Conservation (phyloP, 2,113 vertebrate genomes). For the Barbus barbus region DNA sequence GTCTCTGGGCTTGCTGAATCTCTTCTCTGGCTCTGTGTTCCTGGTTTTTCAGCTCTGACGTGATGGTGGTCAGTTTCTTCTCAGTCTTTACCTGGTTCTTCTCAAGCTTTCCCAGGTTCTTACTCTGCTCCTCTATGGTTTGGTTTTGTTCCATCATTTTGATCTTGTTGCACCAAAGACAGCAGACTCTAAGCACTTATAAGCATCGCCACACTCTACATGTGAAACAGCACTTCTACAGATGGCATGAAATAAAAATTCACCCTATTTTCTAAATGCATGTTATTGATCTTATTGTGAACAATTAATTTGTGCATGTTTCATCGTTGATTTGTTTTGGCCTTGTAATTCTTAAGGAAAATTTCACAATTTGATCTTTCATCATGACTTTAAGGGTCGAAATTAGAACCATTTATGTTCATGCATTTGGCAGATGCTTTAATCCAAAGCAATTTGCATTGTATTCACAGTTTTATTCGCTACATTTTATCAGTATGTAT, state of each 20-base stretch:
- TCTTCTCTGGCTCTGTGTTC: constrained; percentile 74
- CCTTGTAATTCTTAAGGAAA: background rate
- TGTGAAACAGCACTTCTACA: background rate
- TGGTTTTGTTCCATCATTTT: constrained; percentile 84
- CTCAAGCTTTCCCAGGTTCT: constrained; percentile 77
- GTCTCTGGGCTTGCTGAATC: constrained; percentile 67
- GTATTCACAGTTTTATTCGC: background rate
- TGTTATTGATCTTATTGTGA: too few species aligned
- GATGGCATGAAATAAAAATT: background rate
- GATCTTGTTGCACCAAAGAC: constrained; percentile 75
- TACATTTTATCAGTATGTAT: background rate
- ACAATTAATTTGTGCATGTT: background rate
- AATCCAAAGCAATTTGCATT: background rate
- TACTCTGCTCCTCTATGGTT: constrained; percentile 80
- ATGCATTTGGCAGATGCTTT: background rate
- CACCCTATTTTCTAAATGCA: background rate
- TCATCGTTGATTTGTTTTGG: background rate
- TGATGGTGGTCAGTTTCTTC: constrained; percentile 72
- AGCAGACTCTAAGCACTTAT: constrained; percentile 49
- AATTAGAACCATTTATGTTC: background rate
- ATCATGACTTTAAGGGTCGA: background rate
- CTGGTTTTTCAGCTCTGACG: constrained; percentile 76
- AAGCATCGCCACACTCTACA: background rate
- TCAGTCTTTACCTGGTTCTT: constrained; percentile 80
- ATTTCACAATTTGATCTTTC: background rate